Evolutionary conservation across 2,113 vertebrate genomes (phyloP).

Genomic region (Gasterosteus aculeatus): DNA sequence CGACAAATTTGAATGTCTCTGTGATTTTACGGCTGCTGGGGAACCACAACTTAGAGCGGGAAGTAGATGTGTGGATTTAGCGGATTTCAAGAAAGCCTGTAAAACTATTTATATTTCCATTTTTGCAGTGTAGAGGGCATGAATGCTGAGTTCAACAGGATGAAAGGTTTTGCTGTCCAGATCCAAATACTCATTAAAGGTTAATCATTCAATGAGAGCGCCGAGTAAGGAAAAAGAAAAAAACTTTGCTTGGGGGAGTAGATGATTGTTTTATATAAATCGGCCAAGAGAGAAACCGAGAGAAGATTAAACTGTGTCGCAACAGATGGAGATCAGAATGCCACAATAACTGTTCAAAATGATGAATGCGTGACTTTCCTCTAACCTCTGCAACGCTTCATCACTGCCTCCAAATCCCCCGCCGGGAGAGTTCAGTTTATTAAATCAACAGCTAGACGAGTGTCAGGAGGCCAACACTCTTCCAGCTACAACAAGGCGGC

Average conservation of each 20-base stretch:
- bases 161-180: conserved; percentile 33
- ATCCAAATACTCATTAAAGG: conserved; percentile 48
- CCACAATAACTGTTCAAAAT: conserved; percentile 4
- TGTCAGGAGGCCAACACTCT: conserved; percentile 28
- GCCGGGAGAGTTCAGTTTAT: conserved; percentile 36
- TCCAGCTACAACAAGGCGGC: conserved; percentile 39
- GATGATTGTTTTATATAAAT: conserved; percentile 50
- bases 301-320: neutral
- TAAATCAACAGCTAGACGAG: conserved; percentile 30
- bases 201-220: conserved; percentile 55
- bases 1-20: conserved; percentile 50
- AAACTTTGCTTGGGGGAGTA: conserved; percentile 1
- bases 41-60: conserved; percentile 67
- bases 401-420: conserved; percentile 18
- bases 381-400: conserved; percentile 26
- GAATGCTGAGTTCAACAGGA: neutral
- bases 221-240: conserved; percentile 1
- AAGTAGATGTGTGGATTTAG: conserved; percentile 62
- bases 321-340: conserved; percentile 7
- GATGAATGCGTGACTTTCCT: conserved; percentile 10
- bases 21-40: conserved; percentile 50
- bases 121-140: neutral
- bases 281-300: neutral
- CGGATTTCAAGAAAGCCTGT: conserved; percentile 53
- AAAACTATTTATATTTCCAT: conserved; percentile 54